phyloP scores from a whole-genome alignment of 1,140 invertebrate genomes.

The Pseudomyrmex gracilis region DNA sequence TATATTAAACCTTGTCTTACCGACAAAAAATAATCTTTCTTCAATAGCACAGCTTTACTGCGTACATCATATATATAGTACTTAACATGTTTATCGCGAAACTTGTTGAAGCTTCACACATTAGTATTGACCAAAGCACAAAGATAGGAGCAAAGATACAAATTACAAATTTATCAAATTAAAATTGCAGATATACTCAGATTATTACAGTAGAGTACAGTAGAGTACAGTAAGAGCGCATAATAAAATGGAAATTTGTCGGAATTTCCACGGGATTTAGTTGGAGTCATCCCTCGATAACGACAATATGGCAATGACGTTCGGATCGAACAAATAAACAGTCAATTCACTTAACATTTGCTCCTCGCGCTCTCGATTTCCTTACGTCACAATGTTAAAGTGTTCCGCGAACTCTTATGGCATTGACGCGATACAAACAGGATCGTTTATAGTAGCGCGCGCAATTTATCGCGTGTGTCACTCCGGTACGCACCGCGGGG shows the following conservation, averaged over 20 bases:
- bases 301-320: conserved; percentile 39
- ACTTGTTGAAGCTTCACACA: not conserved
- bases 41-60: too few species aligned
- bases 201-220: too few species aligned
- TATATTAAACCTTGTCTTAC: too few species aligned
- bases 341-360: conserved; percentile 69
- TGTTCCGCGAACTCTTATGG: conserved; percentile 70
- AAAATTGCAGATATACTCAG: not conserved
- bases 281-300: conserved; percentile 23
- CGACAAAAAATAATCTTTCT: too few species aligned
- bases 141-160: not conserved
- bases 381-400: conserved; percentile 65
- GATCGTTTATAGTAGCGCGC: conserved; percentile 57
- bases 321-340: conserved; percentile 56
- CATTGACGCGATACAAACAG: conserved; percentile 66
- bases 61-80: not conserved
- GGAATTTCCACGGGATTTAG: not conserved
- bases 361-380: conserved; percentile 66
- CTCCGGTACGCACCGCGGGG: conserved; percentile 4
- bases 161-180: conserved; percentile 27
- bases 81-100: not conserved
- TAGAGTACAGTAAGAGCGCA: too few species aligned
- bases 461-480: conserved; percentile 39
- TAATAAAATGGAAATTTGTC: not conserved
- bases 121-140: not conserved